Conservation (phyloP, 2,888 invertebrate species). For the Lasius fuliginosus region DNA sequence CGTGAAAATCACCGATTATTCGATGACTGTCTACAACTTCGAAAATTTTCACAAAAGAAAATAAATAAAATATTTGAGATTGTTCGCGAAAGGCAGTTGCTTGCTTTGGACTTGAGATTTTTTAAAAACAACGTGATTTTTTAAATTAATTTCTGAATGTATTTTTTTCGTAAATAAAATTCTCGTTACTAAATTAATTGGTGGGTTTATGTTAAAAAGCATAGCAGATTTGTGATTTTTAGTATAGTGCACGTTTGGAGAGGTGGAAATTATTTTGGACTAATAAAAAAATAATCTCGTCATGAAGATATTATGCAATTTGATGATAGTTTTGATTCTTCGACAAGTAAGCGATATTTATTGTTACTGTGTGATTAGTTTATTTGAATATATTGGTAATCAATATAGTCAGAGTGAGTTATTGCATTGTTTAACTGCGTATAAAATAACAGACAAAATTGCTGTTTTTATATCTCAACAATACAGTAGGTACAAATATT, state of each 20-base stretch:
- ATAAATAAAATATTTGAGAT: slow-evolving; percentile 1
- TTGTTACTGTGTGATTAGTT: background rate
- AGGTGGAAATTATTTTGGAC: background rate
- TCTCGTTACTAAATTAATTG: background rate
- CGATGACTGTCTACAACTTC: background rate
- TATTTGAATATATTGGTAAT: background rate
- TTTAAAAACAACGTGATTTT: background rate
- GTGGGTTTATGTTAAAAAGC: background rate
- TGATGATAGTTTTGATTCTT: slow-evolving; percentile 65
- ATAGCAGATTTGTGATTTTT: background rate
- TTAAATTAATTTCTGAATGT: background rate
- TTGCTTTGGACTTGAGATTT: background rate
- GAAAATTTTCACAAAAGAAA: background rate
- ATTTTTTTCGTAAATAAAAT: background rate
- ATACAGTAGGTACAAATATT: background rate
- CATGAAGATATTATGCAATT: slow-evolving; percentile 69
- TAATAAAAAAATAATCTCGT: background rate
- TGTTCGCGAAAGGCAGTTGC: background rate
- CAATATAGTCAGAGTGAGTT: background rate
- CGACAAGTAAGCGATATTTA: slow-evolving; percentile 70
- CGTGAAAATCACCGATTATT: slow-evolving; percentile 64
- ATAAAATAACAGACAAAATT: background rate
- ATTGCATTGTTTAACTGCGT: background rate
- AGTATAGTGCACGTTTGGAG: background rate
- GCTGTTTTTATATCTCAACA: background rate